Conservation (phyloP, 2,797 vertebrate species). For the Pagetopsis macropterus region DNA sequence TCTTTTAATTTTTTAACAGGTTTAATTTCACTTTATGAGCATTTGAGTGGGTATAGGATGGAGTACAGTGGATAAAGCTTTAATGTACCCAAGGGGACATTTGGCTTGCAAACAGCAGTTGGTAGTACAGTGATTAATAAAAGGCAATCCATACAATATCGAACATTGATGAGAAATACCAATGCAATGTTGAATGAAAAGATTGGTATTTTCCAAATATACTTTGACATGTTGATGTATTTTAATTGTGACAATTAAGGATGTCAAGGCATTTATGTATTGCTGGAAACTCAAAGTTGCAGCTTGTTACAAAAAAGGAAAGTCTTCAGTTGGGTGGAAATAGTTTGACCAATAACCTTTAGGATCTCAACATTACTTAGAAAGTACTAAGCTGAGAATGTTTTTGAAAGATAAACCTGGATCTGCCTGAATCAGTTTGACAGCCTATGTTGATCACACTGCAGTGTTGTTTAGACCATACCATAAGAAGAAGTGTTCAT, state of each 20-base stretch:
- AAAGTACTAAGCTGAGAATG: background rate
- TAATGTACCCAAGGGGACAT: background rate
- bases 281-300: too few species aligned
- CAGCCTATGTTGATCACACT: background rate
- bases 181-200: background rate
- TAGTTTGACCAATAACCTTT: too few species aligned
- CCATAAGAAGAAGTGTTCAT: conserved; percentile 11
- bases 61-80: background rate
- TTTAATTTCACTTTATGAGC: background rate
- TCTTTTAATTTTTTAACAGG: background rate
- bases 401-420: background rate
- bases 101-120: background rate
- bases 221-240: background rate
- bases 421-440: too few species aligned
- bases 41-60: background rate
- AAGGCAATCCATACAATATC: too few species aligned
- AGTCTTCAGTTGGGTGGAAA: too few species aligned
- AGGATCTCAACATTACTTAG: background rate
- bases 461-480: background rate
- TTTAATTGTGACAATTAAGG: background rate
- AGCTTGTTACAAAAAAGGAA: too few species aligned
- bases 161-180: too few species aligned
- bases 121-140: too few species aligned
- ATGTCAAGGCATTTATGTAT: too few species aligned
- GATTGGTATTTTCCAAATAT: background rate